Percentiles rank a stretch among this genome's conserved stretches.
These are phyloP conservation scores for Aptenodytes patagonicus DNA, from an alignment of 2,113 vertebrate species.

Conservation along the genomic window DNA sequence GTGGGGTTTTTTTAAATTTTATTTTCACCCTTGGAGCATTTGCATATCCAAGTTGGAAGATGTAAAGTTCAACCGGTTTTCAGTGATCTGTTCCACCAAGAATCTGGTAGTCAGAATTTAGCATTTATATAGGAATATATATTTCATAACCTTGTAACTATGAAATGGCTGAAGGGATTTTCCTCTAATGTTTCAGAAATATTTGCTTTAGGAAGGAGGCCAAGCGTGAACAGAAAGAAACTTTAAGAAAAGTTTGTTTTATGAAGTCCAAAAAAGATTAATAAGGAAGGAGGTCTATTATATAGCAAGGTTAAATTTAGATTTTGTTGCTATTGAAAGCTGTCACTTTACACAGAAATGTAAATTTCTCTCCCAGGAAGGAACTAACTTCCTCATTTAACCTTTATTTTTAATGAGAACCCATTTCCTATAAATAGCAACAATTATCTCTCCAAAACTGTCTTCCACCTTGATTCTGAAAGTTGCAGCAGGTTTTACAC, in stretches of 20 bases:
- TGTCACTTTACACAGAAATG: conserved; percentile 15
- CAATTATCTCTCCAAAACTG: neutral
- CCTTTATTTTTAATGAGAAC: conserved; percentile 24
- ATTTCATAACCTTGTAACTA: neutral
- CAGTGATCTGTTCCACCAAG: neutral
- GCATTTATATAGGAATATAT: neutral
- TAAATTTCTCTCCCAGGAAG: conserved; percentile 8
- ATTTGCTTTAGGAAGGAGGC: neutral
- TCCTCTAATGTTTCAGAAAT: neutral
- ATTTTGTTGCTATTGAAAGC: conserved; percentile 25
- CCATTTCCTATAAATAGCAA: conserved; percentile 29
- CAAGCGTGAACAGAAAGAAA: neutral
- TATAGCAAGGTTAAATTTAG: neutral
- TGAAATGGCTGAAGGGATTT: neutral
- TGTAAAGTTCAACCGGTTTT: neutral
- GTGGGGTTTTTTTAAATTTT: neutral
- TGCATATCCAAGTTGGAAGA: neutral
- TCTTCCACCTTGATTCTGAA: conserved; percentile 15
- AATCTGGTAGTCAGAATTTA: neutral
- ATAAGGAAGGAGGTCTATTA: neutral
- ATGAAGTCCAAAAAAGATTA: neutral
- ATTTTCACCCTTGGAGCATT: neutral
- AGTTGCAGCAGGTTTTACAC: neutral
- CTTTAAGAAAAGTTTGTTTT: neutral
- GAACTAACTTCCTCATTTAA: conserved; percentile 10